A percentile compares a stretch with the other conserved stretches of the same genome.
Evolutionary conservation across 1,140 invertebrate genomes (phyloP).

Genomic region (Hylyphantes graminicola): DNA sequence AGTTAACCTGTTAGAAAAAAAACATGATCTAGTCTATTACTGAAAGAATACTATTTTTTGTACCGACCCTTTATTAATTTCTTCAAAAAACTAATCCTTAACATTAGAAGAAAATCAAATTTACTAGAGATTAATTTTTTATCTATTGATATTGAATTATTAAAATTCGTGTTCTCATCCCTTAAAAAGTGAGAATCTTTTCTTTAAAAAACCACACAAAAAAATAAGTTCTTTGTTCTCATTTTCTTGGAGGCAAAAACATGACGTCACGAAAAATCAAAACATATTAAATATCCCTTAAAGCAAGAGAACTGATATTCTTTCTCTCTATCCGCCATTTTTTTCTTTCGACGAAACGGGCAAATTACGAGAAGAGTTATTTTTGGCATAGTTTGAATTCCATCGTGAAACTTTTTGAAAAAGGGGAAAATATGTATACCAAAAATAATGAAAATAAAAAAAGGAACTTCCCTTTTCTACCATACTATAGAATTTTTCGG

Average conservation of each 20-base stretch:
- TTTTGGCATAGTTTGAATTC: constrained; percentile 59
- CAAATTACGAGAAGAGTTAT: constrained; percentile 58
- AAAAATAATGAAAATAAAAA: constrained; percentile 33
- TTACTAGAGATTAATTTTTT: no score
- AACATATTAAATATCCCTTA: constrained; percentile 59
- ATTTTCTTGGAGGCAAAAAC: no score
- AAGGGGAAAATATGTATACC: constrained; percentile 32
- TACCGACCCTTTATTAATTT: no score
- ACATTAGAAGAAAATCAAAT: no score
- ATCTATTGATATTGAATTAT: no score
- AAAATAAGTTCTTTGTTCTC: background rate
- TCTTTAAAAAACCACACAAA: background rate
- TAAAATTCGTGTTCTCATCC: no score
- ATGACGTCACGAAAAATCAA: constrained; percentile 56
- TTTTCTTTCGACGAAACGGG: constrained; percentile 14
- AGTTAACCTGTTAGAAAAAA: no score
- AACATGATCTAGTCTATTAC: no score
- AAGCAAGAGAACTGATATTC: constrained; percentile 52
- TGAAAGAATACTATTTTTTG: no score
- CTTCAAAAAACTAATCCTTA: no score
- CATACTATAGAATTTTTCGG: constrained; percentile 41
- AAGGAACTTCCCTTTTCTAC: constrained; percentile 4
- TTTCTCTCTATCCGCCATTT: constrained; percentile 24
- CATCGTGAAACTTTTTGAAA: constrained; percentile 44
- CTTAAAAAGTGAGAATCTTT: no score